phyloP scores from a whole-genome alignment of 2,888 invertebrate species.

The Bombylius discolor region DNA sequence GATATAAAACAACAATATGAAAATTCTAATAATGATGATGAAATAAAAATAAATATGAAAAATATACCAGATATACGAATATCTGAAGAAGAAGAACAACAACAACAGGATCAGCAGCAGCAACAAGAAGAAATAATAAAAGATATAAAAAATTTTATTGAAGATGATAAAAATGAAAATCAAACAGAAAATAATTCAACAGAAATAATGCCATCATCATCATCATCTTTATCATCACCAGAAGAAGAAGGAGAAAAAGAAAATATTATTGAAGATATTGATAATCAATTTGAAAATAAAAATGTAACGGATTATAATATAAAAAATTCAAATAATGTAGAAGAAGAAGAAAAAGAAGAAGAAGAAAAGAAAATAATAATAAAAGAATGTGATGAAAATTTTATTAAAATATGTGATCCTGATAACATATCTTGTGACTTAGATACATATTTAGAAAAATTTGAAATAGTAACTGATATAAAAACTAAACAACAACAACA shows the following conservation, averaged over 20 bases:
- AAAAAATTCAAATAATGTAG: too few species aligned
- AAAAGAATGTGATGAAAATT: too few species aligned
- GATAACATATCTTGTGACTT: constrained; percentile 15
- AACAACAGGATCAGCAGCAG: neutral
- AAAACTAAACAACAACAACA: neutral
- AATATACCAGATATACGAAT: neutral
- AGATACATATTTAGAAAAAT: constrained; percentile 16
- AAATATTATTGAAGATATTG: too few species aligned
- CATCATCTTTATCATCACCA: too few species aligned
- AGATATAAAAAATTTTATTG: neutral
- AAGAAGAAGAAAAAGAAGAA: too few species aligned
- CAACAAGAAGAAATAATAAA: too few species aligned
- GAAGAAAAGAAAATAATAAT: too few species aligned
- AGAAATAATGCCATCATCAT: too few species aligned
- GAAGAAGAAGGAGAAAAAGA: too few species aligned
- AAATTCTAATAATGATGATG: neutral
- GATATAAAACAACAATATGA: neutral
- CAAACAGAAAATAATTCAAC: neutral
- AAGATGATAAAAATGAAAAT: neutral
- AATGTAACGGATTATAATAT: too few species aligned
- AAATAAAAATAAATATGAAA: too few species aligned
- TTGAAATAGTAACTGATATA: constrained; percentile 10
- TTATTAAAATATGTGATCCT: neutral
- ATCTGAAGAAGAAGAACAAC: neutral
- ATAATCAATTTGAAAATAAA: too few species aligned